Evolutionary conservation across 2,797 vertebrate genomes (phyloP).

Genomic region (Eleutherodactylus coqui): DNA sequence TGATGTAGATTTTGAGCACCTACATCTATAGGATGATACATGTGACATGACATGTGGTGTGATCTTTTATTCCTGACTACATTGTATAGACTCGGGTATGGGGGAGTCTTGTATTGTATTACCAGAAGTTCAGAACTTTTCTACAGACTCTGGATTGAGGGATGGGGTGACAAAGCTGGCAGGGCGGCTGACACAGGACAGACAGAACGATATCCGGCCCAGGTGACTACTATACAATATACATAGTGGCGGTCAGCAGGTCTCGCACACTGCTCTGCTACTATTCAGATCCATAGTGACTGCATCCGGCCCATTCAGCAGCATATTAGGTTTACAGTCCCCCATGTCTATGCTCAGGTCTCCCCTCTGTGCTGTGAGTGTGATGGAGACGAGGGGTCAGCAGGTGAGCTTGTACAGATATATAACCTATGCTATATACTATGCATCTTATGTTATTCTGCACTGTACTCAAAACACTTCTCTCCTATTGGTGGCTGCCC

Average conservation of each 20-base stretch:
- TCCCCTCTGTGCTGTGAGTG: constrained; percentile 15
- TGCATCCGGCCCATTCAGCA: background rate
- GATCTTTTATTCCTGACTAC: background rate
- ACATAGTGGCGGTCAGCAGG: constrained; percentile 41
- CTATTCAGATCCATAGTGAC: constrained; percentile 7
- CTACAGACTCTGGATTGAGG: constrained; percentile 46
- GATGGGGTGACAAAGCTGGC: constrained; percentile 44
- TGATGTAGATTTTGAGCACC: background rate
- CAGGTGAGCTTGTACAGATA: background rate
- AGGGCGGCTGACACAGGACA: constrained; percentile 44
- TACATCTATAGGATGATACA: background rate
- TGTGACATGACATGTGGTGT: background rate
- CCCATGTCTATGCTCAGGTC: background rate
- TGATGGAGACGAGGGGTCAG: background rate
- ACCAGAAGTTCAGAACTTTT: constrained; percentile 25
- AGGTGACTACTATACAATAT: constrained; percentile 53
- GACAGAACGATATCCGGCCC: constrained; percentile 41
- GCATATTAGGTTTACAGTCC: constrained; percentile 40
- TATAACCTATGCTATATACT: background rate
- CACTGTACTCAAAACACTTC: background rate
- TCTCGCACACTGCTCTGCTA: constrained; percentile 19
- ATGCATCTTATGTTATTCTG: background rate
- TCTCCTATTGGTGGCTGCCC: background rate
- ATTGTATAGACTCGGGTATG: background rate
- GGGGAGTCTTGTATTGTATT: background rate